Evolutionary conservation across 2,113 vertebrate genomes (phyloP), one percentile per base, ranked within the genome.

Genomic region (Craseonycteris thonglongyai): DNA sequence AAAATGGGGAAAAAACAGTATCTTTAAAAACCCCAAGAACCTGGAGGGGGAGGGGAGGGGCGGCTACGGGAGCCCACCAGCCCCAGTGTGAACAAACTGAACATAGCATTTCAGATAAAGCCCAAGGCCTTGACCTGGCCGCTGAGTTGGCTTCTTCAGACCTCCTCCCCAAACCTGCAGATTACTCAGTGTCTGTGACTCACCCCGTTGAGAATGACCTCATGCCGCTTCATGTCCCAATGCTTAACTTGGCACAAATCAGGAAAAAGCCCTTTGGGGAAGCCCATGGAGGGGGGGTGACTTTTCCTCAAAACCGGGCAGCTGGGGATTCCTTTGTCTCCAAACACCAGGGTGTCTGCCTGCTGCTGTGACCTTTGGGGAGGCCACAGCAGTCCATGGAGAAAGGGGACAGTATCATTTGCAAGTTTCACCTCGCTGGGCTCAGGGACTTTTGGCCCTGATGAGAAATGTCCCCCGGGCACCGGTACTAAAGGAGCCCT

Each of bases 381-480:
- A 79, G 26, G 49, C 69, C 54, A 8, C 4, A 3, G 18, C 7
- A 8, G 51, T 30, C 82, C 42, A 21, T 30, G 56, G 79, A 81
- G 59, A 78, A 76, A 80, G 63, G 93, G 15, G 76, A 28, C 63
- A n/a, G 66, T 5, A 3, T 95, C 88, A 30, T 33, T 56, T 80
- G 95, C 94, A 85, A 49, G 0, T 83, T 74, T 95, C 96, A 13
- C 94, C 72, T 72, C 59, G 2, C 80, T 95, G 92, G 94, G 83
- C 91, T 88, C 35, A 1, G 82, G 83, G 28, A 33, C 78, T 91
- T 75, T 84, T 94, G 47, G 65, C 95, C 94, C 80, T 85, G 84
- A 88, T 84, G 89, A 96, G 95, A 95, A 97, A 95, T 82, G 74
- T 72, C 96, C 76, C 45, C 90, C 91, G 84, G 65, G 42, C 88